Conservation (phyloP, 1,140 invertebrate species). For the Portunus trituberculatus region DNA sequence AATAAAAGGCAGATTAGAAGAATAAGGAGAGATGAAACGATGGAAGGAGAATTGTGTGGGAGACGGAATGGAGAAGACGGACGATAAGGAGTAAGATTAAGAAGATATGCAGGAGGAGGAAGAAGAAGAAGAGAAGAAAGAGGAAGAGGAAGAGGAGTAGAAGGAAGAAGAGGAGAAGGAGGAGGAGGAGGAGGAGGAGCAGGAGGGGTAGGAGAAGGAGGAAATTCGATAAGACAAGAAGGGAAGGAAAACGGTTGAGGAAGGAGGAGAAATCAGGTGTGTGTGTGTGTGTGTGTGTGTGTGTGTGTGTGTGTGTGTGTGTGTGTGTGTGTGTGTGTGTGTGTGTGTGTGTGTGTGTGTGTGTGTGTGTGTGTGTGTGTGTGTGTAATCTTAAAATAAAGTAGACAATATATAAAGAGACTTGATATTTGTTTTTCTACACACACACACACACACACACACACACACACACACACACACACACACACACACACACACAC, state of each 20-base stretch:
- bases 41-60: neutral
- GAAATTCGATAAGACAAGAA: neutral
- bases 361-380: too few relatives aligned
- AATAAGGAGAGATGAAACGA: neutral
- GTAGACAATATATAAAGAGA: too few relatives aligned
- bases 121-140: neutral
- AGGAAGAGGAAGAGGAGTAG: neutral
- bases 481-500: constrained; percentile 37
- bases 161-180: neutral
- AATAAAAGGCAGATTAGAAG: neutral
- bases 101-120: too few relatives aligned
- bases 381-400: too few relatives aligned
- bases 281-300: neutral
- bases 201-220: neutral
- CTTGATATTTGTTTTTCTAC: neutral
- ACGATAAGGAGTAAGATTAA: neutral
- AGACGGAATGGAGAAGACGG: neutral
- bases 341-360: too few relatives aligned
- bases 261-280: too few relatives aligned
- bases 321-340: too few relatives aligned
- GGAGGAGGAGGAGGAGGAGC: neutral
- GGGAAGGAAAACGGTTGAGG: neutral
- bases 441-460: neutral
- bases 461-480: constrained; percentile 27
- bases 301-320: neutral